Evolutionary conservation across 2,113 vertebrate genomes (phyloP).

Genomic region (Telmatochromis sp.): DNA sequence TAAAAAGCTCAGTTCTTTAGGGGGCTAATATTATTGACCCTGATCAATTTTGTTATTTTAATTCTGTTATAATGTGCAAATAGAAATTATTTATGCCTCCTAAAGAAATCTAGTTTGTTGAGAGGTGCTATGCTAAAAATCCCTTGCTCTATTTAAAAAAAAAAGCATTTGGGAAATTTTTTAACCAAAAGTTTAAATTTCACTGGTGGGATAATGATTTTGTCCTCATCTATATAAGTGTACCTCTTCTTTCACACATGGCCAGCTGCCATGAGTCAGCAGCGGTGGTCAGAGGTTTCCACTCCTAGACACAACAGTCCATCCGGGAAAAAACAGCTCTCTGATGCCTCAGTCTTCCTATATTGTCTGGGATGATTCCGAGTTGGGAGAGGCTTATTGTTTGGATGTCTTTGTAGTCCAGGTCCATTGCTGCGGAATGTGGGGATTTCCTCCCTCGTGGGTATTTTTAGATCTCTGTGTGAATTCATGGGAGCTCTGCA

Average conservation of each 20-base stretch:
- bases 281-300: constrained; percentile 60
- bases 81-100: background rate
- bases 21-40: background rate
- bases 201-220: background rate
- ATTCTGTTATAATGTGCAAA: background rate
- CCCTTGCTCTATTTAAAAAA: background rate
- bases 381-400: constrained; percentile 67
- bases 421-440: constrained; percentile 60
- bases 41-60: background rate
- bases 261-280: constrained; percentile 54
- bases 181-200: background rate
- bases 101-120: background rate
- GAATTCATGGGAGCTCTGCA: constrained; percentile 52
- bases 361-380: constrained; percentile 74
- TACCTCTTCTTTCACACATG: constrained; percentile 59
- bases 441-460: constrained; percentile 57
- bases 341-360: constrained; percentile 66
- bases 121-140: background rate
- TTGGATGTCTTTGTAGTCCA: constrained; percentile 68
- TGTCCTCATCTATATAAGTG: constrained; percentile 1
- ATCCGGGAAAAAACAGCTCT: constrained; percentile 62
- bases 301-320: constrained; percentile 75
- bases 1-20: background rate
- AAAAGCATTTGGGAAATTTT: background rate
- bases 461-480: constrained; percentile 70